Evolutionary conservation across 1,140 invertebrate species (phyloP), one percentile per base, ranked within the genome.

Genomic region (Dryas iulia): DNA sequence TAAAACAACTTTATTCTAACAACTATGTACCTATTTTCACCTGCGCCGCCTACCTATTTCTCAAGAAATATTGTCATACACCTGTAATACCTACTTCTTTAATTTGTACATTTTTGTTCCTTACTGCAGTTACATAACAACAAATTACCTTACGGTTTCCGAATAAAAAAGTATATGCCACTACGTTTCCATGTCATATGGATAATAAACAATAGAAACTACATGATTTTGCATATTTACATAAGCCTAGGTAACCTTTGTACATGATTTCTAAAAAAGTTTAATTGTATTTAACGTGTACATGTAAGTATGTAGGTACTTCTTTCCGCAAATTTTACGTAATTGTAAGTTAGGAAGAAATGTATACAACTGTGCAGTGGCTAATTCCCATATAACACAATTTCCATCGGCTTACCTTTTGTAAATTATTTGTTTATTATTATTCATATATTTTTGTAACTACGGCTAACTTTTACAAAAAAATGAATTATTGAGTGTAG

Each of bases 211-310:
- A 57, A 57, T 35, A 14, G 53, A 57, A 18, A 63, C 14, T 39
- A 2, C 52, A 33, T 12, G 47, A 24, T 31, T 33, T 26, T 31
- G 53, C 30, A 26, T 33, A 57, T 65, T 65, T 57, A 65, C 30
- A 57, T 65, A 65, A 65, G 28, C 30, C 30, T 28, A 26, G 7
- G n/a, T 57, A 39, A 56, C 62, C 53, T 57, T 57, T 21, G 14
- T 31, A 14, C 3, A 21, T 57, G 52, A 65, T 65, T 65, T 65
- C 62, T 64, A 64, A 64, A 64, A 47, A 56, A 64, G 8, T 39
- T 64, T 28, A 64, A 56, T 33, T 64, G 30, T 25, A 23, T 2
- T 57, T 21, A 47, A 47, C n/a, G 0, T 47, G 14, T 7, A 18
- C 21, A 10, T 21, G 21, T 64, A 56, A 31, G n/a, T 24, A 24